Percentiles rank a stretch among this genome's conserved stretches.
phyloP scores from a whole-genome alignment of 1,140 invertebrate species.

The Drosophila asahinai region DNA sequence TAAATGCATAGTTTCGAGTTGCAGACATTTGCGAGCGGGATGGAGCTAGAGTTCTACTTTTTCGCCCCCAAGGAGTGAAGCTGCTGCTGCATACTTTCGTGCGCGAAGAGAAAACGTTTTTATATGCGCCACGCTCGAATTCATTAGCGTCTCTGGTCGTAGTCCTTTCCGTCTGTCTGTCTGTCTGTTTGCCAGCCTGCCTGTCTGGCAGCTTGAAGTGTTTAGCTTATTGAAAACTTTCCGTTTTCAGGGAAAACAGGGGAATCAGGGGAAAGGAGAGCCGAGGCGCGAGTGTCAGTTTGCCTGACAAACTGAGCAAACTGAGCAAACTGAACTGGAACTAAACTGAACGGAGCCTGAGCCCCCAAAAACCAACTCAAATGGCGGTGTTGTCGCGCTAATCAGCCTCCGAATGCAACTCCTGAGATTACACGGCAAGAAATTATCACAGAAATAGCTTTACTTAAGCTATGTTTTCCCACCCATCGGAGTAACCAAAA shows the following conservation, averaged over 20 bases:
- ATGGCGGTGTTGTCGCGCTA: conserved; percentile 60
- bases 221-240: conserved; percentile 83
- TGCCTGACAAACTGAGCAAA: conserved; percentile 66
- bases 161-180: conserved; percentile 15
- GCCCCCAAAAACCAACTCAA: conserved; percentile 17
- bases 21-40: conserved; percentile 10
- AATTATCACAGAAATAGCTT: not conserved
- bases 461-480: too few species aligned
- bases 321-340: conserved; percentile 34
- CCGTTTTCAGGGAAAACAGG: conserved; percentile 30
- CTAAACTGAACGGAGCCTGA: conserved; percentile 6
- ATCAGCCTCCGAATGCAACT: conserved; percentile 58
- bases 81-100: conserved; percentile 53
- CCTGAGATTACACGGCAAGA: conserved; percentile 6
- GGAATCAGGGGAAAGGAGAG: not conserved
- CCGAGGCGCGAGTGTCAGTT: conserved; percentile 24
- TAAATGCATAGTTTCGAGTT: conserved; percentile 81
- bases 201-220: conserved; percentile 66
- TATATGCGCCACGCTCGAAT: conserved; percentile 72
- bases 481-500: too few species aligned
- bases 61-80: conserved; percentile 20
- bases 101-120: conserved; percentile 58
- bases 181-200: conserved; percentile 12
- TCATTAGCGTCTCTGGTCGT: conserved; percentile 59
- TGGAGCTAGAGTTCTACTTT: not conserved